Evolutionary conservation across 1,140 invertebrate species (phyloP), one percentile per base, ranked within the genome.

Genomic region (Saxidomus purpurata): DNA sequence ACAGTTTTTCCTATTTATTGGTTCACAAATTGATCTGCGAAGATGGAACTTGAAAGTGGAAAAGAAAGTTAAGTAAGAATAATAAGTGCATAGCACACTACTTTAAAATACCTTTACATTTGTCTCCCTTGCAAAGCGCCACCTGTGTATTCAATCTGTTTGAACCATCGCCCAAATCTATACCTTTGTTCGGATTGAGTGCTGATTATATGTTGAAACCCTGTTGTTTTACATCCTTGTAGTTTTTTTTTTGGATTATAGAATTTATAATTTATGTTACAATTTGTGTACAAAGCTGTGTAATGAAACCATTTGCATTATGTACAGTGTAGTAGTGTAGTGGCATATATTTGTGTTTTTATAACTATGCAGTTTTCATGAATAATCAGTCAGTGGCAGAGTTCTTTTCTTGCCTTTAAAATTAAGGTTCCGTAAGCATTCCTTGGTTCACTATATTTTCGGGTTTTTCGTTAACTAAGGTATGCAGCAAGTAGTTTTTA

Each of bases 221-320:
- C 11, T 28, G 6, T 63, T 63, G 28, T 63, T 63, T 63, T 63
- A 28, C 9, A 4, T 3, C 6, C 19, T 63, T 25, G 9, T 28
- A 28, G n/a, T 28, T 28, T 28, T 63, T 63, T n/a, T 55, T 28
- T 63, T 63, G 59, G n/a, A n/a, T 63, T 63, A 63, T 63, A 63
- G 22, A 38, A 25, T 71, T 38, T 71, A 71, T 71, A 71, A 71
- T 38, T 71, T 71, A 71, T 71, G 67, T 71, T 71, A 40, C 38
- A 38, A 9, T 71, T 71, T 71, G 3, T 67, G 67, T 71, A 71
- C 34, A 38, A 71, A 71, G 28, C 13, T 71, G 15, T 71, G 34
- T 71, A 71, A 22, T 38, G 4, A 38, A 36, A 19, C 25, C 36
- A 71, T 71, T 19, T 71, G 36, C 34, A 38, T 11, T 71, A 71